These are phyloP conservation scores for Eurytoma californica DNA, from an alignment of 2,888 invertebrate species.

Conservation along the genomic window DNA sequence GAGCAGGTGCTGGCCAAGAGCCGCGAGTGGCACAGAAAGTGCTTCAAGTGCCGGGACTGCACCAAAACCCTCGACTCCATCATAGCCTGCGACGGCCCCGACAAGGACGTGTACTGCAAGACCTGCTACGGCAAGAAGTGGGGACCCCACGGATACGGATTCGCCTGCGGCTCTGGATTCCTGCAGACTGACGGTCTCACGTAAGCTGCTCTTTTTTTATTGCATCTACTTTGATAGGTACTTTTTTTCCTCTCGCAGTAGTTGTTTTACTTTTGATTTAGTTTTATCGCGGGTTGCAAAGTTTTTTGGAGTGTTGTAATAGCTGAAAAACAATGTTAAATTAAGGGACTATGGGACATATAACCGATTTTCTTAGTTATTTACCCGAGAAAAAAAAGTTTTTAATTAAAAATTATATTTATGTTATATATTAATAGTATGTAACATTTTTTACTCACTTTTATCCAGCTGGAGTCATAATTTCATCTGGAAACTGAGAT, in stretches of 20 bases:
- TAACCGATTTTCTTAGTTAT: too few species aligned
- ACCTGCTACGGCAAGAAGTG: slow-evolving; percentile 98
- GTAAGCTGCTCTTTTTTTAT: slow-evolving; percentile 77
- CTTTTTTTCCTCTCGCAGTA: neutral
- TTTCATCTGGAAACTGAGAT: too few species aligned
- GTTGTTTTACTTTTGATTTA: neutral
- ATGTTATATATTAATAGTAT: too few species aligned
- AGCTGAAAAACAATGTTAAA: too few species aligned
- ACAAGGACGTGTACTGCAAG: slow-evolving; percentile 95
- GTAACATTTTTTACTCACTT: too few species aligned
- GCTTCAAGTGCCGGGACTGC: slow-evolving; percentile 95
- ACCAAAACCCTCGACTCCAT: slow-evolving; percentile 96
- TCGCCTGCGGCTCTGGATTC: slow-evolving; percentile 96
- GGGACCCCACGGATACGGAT: slow-evolving; percentile 98
- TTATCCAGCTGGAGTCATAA: too few species aligned
- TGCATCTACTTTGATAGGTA: too few species aligned
- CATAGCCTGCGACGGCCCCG: slow-evolving; percentile 95
- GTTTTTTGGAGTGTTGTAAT: neutral
- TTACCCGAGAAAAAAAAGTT: too few species aligned
- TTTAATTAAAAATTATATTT: too few species aligned
- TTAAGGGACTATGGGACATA: too few species aligned
- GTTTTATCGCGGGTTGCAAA: neutral
- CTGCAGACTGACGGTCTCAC: slow-evolving; percentile 92
- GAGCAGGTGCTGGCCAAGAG: slow-evolving; percentile 95
- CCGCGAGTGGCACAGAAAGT: slow-evolving; percentile 93